phyloP scores from a whole-genome alignment of 2,888 invertebrate genomes.

The Drosophila villosipedis region DNA sequence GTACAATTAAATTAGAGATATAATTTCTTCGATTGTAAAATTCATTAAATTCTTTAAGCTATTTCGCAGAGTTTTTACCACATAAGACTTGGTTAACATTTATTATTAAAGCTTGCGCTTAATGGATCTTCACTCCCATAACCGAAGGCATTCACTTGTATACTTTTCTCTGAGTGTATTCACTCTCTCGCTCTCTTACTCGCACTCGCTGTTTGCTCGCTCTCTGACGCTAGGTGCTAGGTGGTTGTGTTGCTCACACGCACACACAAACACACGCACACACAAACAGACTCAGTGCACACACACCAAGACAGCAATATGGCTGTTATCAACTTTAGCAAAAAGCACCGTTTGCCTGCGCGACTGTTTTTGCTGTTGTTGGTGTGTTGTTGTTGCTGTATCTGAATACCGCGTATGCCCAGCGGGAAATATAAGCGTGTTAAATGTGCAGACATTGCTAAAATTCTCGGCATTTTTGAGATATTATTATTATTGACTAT shows the following conservation, averaged over 20 bases:
- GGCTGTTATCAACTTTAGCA: constrained; percentile 78
- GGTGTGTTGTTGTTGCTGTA: constrained; percentile 22
- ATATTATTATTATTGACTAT: background rate
- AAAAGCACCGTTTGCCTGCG: constrained; percentile 68
- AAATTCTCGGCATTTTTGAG: rapidly evolving
- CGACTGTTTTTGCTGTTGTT: constrained; percentile 19
- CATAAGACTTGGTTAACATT: background rate
- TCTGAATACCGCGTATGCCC: constrained; percentile 25
- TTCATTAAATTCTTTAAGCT: background rate
- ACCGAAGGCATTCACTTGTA: no score
- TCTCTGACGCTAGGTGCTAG: constrained; percentile 54
- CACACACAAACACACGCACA: constrained; percentile 7
- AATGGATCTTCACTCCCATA: background rate
- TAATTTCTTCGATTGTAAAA: background rate
- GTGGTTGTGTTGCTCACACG: constrained; percentile 53
- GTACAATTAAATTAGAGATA: background rate
- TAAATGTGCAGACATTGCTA: background rate
- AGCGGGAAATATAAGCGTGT: constrained; percentile 14
- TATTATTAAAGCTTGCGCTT: background rate
- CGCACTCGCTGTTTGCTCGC: constrained; percentile 29
- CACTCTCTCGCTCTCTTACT: constrained; percentile 37
- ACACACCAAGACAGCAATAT: constrained; percentile 61
- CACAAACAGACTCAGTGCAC: constrained; percentile 23
- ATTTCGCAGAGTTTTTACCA: background rate
- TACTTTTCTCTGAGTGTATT: constrained; percentile 44